Evolutionary conservation across 1,140 invertebrate genomes (phyloP).

Genomic region (Musca vetustissima): DNA sequence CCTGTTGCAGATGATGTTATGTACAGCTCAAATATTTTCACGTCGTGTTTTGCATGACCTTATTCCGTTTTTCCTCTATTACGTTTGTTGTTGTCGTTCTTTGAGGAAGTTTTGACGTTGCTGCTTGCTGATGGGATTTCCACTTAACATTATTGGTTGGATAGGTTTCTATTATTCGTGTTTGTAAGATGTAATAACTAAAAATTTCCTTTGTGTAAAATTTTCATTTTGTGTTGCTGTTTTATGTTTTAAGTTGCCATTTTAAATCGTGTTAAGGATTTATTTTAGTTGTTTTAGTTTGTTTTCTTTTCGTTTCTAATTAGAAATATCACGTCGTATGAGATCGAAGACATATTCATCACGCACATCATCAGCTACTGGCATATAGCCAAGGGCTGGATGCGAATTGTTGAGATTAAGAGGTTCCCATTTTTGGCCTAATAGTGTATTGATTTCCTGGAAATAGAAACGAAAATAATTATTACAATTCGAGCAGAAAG

Average conservation of each 20-base stretch:
- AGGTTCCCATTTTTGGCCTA: constrained; percentile 56
- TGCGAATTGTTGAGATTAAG: constrained; percentile 51
- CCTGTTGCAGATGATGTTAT: background rate
- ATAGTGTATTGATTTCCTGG: constrained; percentile 56
- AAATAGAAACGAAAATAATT: background rate
- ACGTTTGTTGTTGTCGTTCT: background rate
- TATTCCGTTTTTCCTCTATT: background rate
- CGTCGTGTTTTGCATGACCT: constrained; percentile 7
- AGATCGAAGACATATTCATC: constrained; percentile 51
- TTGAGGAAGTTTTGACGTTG: background rate
- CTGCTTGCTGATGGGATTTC: constrained; percentile 4
- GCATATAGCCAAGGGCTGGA: constrained; percentile 45
- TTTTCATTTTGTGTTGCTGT: too few species aligned
- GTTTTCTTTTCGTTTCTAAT: constrained; percentile 30
- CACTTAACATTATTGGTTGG: constrained; percentile 9
- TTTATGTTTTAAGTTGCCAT: background rate
- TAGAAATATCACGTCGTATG: constrained; percentile 43
- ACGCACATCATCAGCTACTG: constrained; percentile 43
- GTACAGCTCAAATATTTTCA: too few species aligned
- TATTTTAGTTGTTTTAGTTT: constrained; percentile 24
- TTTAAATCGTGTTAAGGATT: background rate
- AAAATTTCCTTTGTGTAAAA: too few species aligned
- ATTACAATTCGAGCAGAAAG: background rate
- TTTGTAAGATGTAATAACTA: too few species aligned
- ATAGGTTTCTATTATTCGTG: too few species aligned